These are phyloP conservation scores for Argynnis bischoffii DNA, from an alignment of 2,888 invertebrate genomes.

Conservation along the genomic window DNA sequence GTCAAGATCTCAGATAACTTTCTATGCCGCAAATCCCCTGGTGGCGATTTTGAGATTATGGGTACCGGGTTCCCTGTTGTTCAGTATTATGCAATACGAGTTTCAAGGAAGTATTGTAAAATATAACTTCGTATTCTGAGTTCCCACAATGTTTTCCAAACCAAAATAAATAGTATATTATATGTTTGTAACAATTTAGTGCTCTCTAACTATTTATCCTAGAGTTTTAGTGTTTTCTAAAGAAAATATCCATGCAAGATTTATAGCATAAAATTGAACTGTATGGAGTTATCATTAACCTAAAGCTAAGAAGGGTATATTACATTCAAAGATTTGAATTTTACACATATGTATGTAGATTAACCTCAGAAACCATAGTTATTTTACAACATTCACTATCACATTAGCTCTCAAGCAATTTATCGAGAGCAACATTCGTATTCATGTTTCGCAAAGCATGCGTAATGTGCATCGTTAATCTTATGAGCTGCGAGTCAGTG, in stretches of 20 bases:
- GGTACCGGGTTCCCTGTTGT: constrained; percentile 13
- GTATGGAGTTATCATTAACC: neutral
- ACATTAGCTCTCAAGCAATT: constrained; percentile 44
- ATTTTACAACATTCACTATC: constrained; percentile 18
- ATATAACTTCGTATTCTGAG: neutral
- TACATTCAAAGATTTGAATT: neutral
- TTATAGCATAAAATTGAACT: too few species aligned
- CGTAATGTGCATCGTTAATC: constrained; percentile 47
- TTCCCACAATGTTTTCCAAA: neutral
- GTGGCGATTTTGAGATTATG: constrained; percentile 28
- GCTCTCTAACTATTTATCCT: too few species aligned
- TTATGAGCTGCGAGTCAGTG: constrained; percentile 15
- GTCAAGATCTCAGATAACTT: constrained; percentile 31
- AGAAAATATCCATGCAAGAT: too few species aligned
- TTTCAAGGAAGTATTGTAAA: constrained; percentile 9
- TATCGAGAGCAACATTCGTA: constrained; percentile 50
- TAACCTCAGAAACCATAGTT: constrained; percentile 7
- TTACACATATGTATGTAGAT: neutral
- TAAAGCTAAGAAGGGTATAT: too few species aligned
- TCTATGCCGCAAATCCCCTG: constrained; percentile 26
- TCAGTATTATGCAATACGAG: constrained; percentile 14
- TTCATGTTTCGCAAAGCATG: constrained; percentile 44
- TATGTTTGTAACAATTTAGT: too few species aligned
- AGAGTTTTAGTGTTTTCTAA: too few species aligned
- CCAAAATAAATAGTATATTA: too few species aligned